These are phyloP conservation scores for Graphium colonna DNA, from an alignment of 2,888 invertebrate genomes.

Conservation along the genomic window DNA sequence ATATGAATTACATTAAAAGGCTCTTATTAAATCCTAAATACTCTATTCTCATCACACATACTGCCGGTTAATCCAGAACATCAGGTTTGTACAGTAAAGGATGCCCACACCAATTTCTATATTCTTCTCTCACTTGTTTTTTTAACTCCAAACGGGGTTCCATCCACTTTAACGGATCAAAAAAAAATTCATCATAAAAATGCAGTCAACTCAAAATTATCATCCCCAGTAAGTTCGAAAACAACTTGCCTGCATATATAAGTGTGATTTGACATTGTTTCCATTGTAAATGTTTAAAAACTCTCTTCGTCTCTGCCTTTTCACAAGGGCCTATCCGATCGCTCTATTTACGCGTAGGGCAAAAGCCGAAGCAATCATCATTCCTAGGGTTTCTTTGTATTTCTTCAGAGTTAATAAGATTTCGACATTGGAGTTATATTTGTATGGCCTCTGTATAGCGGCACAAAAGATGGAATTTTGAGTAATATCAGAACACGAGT, in stretches of 20 bases:
- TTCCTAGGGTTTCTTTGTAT: conserved; percentile 33
- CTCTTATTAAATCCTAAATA: no score
- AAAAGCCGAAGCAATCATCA: conserved; percentile 27
- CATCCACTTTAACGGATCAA: no score
- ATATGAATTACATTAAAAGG: no score
- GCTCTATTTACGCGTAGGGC: conserved; percentile 12
- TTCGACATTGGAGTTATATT: conserved; percentile 31
- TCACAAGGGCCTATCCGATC: conserved; percentile 8
- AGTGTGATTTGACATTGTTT: not conserved
- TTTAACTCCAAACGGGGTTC: no score
- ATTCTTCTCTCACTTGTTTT: no score
- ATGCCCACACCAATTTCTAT: no score
- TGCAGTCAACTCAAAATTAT: no score
- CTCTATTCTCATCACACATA: no score
- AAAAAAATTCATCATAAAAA: no score
- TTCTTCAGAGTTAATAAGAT: conserved; percentile 44
- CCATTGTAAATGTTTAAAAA: not conserved
- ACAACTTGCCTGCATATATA: not conserved
- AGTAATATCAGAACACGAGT: conserved; percentile 12
- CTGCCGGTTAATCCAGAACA: no score
- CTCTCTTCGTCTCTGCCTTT: not conserved
- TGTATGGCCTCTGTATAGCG: conserved; percentile 14
- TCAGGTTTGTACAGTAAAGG: no score
- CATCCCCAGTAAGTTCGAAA: not conserved
- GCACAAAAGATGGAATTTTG: conserved; percentile 16